Base-by-base conservation (phyloP, 2,888 invertebrate species). In the Mythimna albipuncta region DNA sequence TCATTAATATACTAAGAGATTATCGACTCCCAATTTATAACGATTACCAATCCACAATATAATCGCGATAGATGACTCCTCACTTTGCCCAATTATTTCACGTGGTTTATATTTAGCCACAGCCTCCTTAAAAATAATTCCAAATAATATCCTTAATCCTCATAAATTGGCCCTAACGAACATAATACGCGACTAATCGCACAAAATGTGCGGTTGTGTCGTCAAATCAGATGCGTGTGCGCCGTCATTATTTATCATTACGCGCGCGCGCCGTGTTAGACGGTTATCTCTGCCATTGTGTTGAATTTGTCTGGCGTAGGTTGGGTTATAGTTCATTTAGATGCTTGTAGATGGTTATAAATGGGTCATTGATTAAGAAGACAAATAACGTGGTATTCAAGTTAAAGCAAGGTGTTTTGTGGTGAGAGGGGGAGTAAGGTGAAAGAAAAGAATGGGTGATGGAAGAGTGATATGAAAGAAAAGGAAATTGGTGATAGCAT, bases 241-340 rank as follows among this genome's bases (percentile, higher is more conserved):
- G 75, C 75, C 58, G 62, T 80, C 69, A 87, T 85, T 85, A 87
- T 82, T 74, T 80, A 69, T 74, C 76, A 87, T 85, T 83, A 87
- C 35, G n/a, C 52, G 74, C 81, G 77, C 83, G 87, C 65, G 74
- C 68, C 26, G 65, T 64, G 75, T 50, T 52, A 71, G 85, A 80
- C 58, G 85, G 85, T 85, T 83, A 85, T 87, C 83, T 47, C 6
- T 2, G 38, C 83, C 44, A 81, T 81, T 81, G 84, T 80, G 21
- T 81, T 81, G 61, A 57, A 84, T 83, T 69, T 65, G 82, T 81
- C 47, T 76, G 44, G 65, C 52, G 65, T 59, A 61, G 81, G 74
- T 74, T 70, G 69, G 77, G 71, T 59, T 75, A 57, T 62, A 74
- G 72, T 77, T 81, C 62, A 65, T 38, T 59, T 61, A 52, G 55